Evolutionary conservation across 2,113 vertebrate species (phyloP), one percentile per base, ranked within the genome.

Genomic region (Penelope pileata): DNA sequence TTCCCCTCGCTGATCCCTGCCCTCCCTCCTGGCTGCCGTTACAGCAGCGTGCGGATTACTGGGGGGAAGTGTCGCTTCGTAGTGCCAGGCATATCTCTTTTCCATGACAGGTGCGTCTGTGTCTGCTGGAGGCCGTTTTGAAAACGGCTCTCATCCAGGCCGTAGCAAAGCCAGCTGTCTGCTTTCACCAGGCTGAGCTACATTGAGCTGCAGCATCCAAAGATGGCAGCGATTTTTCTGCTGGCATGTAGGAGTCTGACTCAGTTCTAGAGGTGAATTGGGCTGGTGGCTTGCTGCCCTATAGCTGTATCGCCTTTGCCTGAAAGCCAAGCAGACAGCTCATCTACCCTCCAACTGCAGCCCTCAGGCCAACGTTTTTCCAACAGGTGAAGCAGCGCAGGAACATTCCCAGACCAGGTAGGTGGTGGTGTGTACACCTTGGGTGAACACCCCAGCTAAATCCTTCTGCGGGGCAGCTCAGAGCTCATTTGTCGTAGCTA

Each of bases 161-260:
- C 70, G 32, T 78, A 82, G 66, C 43, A 83, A 90, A 88, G 29
- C 23, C 1, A 38, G 38, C 29, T 54, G 36, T 53, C 36, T 56
- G 30, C 38, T 32, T n/a, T 32, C 43, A 51, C 26, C 53, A 43
- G 12, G 8, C 38, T 56, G 38, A 43, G 32, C 17, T 43, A 30
- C 38, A 17, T 12, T 38, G n/a, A n/a, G 32, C 51, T 26, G 0
- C 72, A 51, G 75, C 86, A 74, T 77, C 76, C 50, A 59, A 81
- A 94, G 38, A 86, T 81, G 54, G 36, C 83, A 74, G 59, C 76
- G 95, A 59, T 68, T 96, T 91, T 81, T 88, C 17, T 91, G 34
- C 68, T 83, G 68, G 76, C 91, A 51, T 32, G 48, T 3, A 42
- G 51, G 18, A 82, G 32, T 90, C 81, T 76, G 84, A 47, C 69